Evolutionary conservation across 2,888 invertebrate species (phyloP).

Genomic region (Drosophila bunnanda): DNA sequence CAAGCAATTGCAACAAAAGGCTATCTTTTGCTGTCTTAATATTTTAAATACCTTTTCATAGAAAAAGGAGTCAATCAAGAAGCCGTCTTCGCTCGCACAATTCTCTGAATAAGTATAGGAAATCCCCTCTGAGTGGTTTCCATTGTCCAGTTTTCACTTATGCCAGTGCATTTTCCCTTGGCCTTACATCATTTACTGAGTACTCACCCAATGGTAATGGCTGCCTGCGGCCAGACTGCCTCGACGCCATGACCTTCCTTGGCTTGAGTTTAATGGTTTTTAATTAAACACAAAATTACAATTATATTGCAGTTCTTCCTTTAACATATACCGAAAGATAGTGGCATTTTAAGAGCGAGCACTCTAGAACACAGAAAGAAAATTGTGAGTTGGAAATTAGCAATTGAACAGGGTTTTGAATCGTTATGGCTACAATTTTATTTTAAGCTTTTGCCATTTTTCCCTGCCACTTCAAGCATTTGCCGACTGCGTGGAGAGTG

Average conservation of each 20-base stretch:
- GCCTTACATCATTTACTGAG: slow-evolving; percentile 11
- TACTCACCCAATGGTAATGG: slow-evolving; percentile 58
- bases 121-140: slow-evolving; percentile 5
- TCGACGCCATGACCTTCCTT: slow-evolving; percentile 33
- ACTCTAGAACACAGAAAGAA: slow-evolving; percentile 15
- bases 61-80: slow-evolving; percentile 1
- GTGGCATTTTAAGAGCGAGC: slow-evolving; percentile 33
- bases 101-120: slow-evolving; percentile 4
- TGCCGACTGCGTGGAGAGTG: slow-evolving; percentile 51
- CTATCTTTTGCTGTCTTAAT: neutral
- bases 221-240: slow-evolving; percentile 25
- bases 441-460: slow-evolving; percentile 30
- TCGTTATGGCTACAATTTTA: slow-evolving; percentile 25
- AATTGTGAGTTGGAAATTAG: slow-evolving; percentile 18
- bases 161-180: slow-evolving; percentile 5
- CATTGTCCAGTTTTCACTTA: slow-evolving; percentile 4
- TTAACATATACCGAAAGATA: slow-evolving; percentile 43
- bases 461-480: slow-evolving; percentile 30
- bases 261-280: slow-evolving; percentile 20
- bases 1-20: no score
- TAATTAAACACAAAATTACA: slow-evolving; percentile 21
- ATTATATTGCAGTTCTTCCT: slow-evolving; percentile 12
- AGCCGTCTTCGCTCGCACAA: neutral
- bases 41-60: neutral
- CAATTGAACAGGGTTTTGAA: slow-evolving; percentile 16